Conservation (phyloP, 2,113 vertebrate genomes). For the Psettodes erumei region DNA sequence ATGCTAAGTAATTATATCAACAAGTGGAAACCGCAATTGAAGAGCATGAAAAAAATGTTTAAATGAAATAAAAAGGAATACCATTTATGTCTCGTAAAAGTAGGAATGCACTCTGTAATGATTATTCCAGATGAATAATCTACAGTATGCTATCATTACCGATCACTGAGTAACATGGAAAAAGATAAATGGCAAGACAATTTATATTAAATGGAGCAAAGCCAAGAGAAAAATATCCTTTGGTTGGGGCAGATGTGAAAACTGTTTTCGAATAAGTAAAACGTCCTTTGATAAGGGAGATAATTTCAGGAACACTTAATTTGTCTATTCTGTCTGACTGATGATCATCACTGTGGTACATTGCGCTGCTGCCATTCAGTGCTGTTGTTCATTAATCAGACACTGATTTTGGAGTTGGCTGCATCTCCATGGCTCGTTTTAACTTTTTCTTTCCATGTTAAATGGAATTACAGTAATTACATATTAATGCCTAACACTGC, state of each 20-base stretch:
- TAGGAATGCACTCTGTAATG: background rate
- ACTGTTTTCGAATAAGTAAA: constrained; percentile 8
- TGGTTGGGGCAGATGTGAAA: background rate
- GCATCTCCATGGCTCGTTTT: background rate
- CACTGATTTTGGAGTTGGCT: too few species aligned
- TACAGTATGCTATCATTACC: background rate
- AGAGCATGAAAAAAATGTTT: background rate
- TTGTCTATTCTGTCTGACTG: constrained; percentile 15
- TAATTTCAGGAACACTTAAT: background rate
- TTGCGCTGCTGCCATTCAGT: background rate
- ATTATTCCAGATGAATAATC: background rate
- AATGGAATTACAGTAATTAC: background rate
- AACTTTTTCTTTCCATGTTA: background rate
- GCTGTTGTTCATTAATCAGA: background rate
- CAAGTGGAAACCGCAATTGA: background rate
- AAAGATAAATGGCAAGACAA: background rate
- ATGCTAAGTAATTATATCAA: background rate
- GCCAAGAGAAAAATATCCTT: background rate
- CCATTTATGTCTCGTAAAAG: background rate
- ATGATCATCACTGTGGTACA: background rate
- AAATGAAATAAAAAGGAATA: background rate
- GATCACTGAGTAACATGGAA: constrained; percentile 3
- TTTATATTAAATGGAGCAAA: background rate
- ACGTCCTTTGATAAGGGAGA: background rate
- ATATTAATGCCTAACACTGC: too few species aligned